Base-by-base conservation (phyloP, 2,113 vertebrate species). In the Paramormyrops kingsleyae region DNA sequence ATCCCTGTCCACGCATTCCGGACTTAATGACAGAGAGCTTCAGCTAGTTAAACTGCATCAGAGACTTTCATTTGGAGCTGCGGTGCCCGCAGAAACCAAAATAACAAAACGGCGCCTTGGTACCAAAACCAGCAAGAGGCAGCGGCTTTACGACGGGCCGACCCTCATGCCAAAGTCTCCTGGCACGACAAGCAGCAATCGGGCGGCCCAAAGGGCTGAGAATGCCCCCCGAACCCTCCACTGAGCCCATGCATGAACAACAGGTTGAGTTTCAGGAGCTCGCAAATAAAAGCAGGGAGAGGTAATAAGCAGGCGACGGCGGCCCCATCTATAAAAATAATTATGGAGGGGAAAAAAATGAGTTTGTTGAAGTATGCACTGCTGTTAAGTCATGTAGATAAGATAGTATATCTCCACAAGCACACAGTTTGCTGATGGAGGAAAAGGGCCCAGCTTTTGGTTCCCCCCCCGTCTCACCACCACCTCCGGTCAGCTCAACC, bases 331-430 rank as follows among this genome's bases (percentile, higher is more conserved):
- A 47, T 42, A 89, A 89, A 47, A 52, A 62, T 42, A 53, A 83
- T 83, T 83, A 83, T 27, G 47, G 77, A 50, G 80, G 77, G 44
- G 24, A 42, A 47, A 84, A 47, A 35, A 89, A 83, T 83, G 70
- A 85, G 89, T 89, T 62, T 84, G 88, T 62, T 17, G 89, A 89
- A 84, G 35, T 47, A 80, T 89, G 89, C 50, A 89, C 89, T 84
- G 89, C 53, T 31, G 77, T 89, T 62, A 89, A 89, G 77, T 35
- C 24, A 35, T 15, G n/a, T 13, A 46, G 89, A 85, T 89, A 89
- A 89, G 77, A 46, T 89, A 83, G 4, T 49, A 9, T 83, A 56
- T 59, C 88, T 83, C 27, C 5, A 13, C 19, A 13, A 13, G 31
- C n/a, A 83, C 49, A 89, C 35, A n/a, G 12, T 46, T 15, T 59